phyloP scores from a whole-genome alignment of 1,140 invertebrate species.

The Latrodectus geometricus region DNA sequence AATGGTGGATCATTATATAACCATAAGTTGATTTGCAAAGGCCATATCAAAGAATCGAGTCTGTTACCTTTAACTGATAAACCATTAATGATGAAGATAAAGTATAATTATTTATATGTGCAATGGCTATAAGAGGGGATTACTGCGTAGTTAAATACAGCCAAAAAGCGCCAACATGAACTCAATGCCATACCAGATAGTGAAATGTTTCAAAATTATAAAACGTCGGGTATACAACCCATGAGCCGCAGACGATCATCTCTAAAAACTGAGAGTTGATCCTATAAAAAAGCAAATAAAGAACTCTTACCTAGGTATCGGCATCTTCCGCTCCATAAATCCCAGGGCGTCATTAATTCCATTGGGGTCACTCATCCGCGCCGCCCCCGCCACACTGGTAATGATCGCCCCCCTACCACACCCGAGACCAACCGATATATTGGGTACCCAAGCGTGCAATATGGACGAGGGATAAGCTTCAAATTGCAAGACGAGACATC shows the following conservation, averaged over 20 bases:
- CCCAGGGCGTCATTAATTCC: conserved; percentile 53
- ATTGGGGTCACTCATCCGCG: conserved; percentile 37
- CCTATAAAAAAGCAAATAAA: neutral
- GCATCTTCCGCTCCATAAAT: conserved; percentile 53
- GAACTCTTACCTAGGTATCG: conserved; percentile 20
- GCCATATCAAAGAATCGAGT: too few species aligned
- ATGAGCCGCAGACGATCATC: neutral
- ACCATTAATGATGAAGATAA: too few species aligned
- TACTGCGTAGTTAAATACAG: too few species aligned
- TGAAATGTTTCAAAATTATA: neutral
- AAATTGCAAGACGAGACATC: neutral
- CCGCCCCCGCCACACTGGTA: conserved; percentile 30
- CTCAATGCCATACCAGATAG: neutral
- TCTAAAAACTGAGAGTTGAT: neutral
- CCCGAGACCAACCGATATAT: neutral
- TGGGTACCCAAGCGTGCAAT: conserved; percentile 41
- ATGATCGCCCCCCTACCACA: neutral
- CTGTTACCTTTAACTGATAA: too few species aligned
- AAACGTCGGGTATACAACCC: neutral
- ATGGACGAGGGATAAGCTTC: conserved; percentile 5
- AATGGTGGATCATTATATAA: too few species aligned
- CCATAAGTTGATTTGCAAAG: too few species aligned
- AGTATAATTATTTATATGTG: too few species aligned
- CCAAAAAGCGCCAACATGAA: neutral
- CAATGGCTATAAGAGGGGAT: too few species aligned